Base-by-base conservation (phyloP, 1,140 invertebrate genomes). In the Atta texana region DNA sequence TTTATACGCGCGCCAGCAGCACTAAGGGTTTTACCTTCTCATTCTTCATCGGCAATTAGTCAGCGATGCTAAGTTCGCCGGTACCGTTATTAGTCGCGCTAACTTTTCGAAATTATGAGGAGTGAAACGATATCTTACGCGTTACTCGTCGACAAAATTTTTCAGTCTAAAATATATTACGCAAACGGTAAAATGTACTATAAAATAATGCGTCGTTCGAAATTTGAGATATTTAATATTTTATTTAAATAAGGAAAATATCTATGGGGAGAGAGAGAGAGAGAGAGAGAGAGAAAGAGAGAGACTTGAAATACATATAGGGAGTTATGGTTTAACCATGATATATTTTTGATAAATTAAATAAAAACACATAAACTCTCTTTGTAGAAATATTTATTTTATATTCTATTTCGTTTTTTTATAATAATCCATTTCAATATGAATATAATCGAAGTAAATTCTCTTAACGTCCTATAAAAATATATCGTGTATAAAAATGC, bases 41-140 rank as follows among this genome's bases (percentile, higher is more conserved):
- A 57, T 39, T 16, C 39, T n/a, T 86, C 89, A 80, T 87, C 86
- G 72, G 69, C 88, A 89, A 91, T 91, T 91, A 89, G 89, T 89
- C 91, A 85, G 82, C 63, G 89, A 88, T 61, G 80, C 55, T 74
- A 49, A 44, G 53, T 74, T 74, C n/a, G 34, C 12, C 39, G 51
- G 55, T 69, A 6, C 14, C 31, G 34, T 55, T 53, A 71, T 71
- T 81, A 81, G 7, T 8, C 21, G 34, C 21, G 80, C 53, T 82
- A 68, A 82, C 55, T 82, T 82, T 74, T 75, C 69, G 57, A 75
- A 84, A 84, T 74, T n/a, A 14, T 55, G 55, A 59, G 5, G 16
- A 18, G 4, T 21, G 0, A 28, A 59, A 69, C 34, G 39, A 49
- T 74, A 34, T 64, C 21, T 49, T 53, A 51, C 16, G 21, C 16